A percentile compares a stretch with the other conserved stretches of the same genome.
These are phyloP conservation scores for Pterostichus niger DNA, from an alignment of 2,888 invertebrate species.

Conservation along the genomic window DNA sequence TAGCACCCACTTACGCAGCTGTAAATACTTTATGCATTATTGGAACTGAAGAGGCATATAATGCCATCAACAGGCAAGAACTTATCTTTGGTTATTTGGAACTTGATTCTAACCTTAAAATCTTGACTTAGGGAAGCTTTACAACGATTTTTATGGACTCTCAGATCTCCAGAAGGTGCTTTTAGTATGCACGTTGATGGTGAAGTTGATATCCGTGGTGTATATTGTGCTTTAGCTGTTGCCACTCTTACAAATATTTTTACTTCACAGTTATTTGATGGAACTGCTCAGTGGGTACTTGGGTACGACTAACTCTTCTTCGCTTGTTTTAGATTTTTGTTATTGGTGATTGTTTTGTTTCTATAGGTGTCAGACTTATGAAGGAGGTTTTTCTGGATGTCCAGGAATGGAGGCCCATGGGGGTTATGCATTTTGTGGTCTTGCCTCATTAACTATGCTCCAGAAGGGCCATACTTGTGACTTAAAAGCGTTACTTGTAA, in stretches of 20 bases:
- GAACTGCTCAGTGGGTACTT: conserved; percentile 95
- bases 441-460: conserved; percentile 92
- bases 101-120: conserved; percentile 32
- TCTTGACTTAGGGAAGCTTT: conserved; percentile 81
- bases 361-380: conserved; percentile 96
- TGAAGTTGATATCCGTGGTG: conserved; percentile 95
- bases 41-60: conserved; percentile 88
- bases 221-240: conserved; percentile 96
- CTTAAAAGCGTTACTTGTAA: conserved; percentile 85
- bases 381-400: conserved; percentile 97
- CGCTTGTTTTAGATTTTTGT: neutral
- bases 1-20: conserved; percentile 98
- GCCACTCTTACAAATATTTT: conserved; percentile 92
- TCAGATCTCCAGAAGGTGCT: conserved; percentile 92
- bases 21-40: conserved; percentile 95
- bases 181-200: conserved; percentile 95
- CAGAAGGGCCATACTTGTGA: conserved; percentile 88
- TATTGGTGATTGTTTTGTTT: conserved; percentile 58
- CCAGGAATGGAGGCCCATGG: conserved; percentile 99
- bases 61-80: conserved; percentile 88
- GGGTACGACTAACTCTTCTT: conserved; percentile 75
- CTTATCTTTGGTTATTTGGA: conserved; percentile 27
- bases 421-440: conserved; percentile 98
- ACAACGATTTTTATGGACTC: conserved; percentile 87
- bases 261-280: conserved; percentile 87